phyloP scores from a whole-genome alignment of 2,797 vertebrate genomes.

The Hafferia zeledoni region DNA sequence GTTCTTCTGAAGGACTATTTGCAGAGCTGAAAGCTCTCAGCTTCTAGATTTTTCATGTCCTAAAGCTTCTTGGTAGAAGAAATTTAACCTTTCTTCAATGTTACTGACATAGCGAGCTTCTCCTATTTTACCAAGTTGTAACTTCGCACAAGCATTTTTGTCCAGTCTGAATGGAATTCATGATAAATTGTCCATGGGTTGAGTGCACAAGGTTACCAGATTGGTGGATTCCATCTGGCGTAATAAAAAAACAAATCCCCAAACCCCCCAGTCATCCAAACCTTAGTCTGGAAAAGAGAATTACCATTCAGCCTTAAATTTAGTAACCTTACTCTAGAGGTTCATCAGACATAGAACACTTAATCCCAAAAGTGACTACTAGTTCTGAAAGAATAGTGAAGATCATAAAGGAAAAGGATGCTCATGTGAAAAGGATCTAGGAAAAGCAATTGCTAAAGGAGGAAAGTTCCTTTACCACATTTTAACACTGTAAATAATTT shows the following conservation, averaged over 20 bases:
- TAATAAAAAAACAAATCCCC: background rate
- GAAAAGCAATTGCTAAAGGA: background rate
- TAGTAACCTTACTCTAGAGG: background rate
- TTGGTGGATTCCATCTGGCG: background rate
- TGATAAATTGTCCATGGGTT: accelerated
- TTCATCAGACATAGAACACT: too few relatives aligned
- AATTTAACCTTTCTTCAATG: background rate
- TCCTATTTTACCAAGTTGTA: background rate
- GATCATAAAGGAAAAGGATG: background rate
- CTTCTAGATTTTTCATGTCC: background rate
- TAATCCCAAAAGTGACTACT: background rate
- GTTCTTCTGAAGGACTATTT: background rate
- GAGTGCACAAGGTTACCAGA: background rate
- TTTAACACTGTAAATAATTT: background rate
- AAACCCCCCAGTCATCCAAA: background rate
- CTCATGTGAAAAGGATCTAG: background rate
- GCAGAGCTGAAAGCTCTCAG: background rate
- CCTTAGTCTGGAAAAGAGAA: background rate
- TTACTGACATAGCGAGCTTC: background rate
- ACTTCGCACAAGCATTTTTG: background rate
- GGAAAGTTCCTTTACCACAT: background rate
- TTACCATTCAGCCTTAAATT: background rate
- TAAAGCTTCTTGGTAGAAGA: background rate
- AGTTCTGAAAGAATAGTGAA: background rate
- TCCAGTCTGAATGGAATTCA: background rate